phyloP scores from a whole-genome alignment of 1,140 invertebrate genomes.

The Orchesella cincta region DNA sequence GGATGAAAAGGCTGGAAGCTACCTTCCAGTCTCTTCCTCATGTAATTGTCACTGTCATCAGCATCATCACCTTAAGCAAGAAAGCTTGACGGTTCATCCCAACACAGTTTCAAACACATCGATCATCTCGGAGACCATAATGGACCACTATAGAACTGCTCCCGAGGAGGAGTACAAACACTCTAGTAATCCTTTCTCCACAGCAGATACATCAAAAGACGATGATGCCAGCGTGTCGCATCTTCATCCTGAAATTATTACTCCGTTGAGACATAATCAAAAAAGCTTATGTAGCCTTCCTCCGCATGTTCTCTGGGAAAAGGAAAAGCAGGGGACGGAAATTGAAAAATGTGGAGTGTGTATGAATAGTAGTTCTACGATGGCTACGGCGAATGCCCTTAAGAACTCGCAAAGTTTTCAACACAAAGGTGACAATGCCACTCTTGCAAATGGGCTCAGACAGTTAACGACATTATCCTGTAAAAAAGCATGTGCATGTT shows the following conservation, averaged over 20 bases:
- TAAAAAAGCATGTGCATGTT: neutral
- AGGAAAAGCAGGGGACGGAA: neutral
- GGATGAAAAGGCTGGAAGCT: too few relatives aligned
- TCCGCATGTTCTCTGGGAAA: neutral
- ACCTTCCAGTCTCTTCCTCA: too few relatives aligned
- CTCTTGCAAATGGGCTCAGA: neutral
- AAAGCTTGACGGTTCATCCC: too few relatives aligned
- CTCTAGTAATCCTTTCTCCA: too few relatives aligned
- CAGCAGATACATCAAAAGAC: too few relatives aligned
- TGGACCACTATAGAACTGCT: too few relatives aligned
- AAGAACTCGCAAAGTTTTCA: too few relatives aligned
- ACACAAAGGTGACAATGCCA: neutral
- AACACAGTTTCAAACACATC: too few relatives aligned
- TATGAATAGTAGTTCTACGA: neutral
- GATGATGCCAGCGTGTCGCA: too few relatives aligned
- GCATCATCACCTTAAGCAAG: neutral
- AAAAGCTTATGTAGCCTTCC: too few relatives aligned
- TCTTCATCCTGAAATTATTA: neutral
- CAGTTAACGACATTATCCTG: neutral
- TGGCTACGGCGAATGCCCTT: neutral
- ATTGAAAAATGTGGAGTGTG: neutral
- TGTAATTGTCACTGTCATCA: neutral
- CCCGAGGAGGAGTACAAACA: too few relatives aligned
- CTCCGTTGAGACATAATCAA: neutral
- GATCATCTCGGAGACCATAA: too few relatives aligned